phyloP scores from a whole-genome alignment of 2,113 vertebrate genomes.

The Sciurus niger region DNA sequence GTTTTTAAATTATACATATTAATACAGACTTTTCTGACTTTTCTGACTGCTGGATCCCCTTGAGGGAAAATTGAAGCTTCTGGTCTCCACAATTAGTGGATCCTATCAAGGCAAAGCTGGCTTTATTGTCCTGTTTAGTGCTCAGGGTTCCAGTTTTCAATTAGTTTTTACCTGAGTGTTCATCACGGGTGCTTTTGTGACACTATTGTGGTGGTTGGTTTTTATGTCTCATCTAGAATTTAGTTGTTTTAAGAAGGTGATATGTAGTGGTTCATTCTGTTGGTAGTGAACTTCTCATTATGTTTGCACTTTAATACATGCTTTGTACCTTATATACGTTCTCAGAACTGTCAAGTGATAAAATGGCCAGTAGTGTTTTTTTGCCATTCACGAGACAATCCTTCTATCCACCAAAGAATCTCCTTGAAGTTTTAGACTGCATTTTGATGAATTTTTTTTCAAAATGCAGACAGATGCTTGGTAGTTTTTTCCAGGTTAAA shows the following conservation, averaged over 20 bases:
- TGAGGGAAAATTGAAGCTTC: not conserved
- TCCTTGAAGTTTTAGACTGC: constrained; percentile 29
- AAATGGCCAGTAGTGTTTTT: not conserved
- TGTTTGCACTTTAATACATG: not conserved
- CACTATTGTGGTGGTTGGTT: not conserved
- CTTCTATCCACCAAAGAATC: not conserved
- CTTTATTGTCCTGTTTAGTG: not conserved
- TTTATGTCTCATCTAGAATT: constrained; percentile 16
- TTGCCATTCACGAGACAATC: not conserved
- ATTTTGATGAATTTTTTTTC: constrained; percentile 28
- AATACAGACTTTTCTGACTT: constrained; percentile 5
- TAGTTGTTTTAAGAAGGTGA: constrained; percentile 1
- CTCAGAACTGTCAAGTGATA: not conserved
- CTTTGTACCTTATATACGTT: not conserved
- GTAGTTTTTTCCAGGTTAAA: not conserved
- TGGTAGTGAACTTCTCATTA: constrained; percentile 17
- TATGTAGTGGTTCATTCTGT: not conserved
- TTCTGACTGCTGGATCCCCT: not conserved
- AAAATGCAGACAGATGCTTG: not conserved
- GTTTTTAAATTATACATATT: constrained; percentile 44
- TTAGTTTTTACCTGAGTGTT: not conserved
- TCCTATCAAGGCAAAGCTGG: not conserved
- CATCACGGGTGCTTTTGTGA: not conserved
- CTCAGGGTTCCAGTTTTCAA: not conserved
- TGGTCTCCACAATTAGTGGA: not conserved